Conservation (phyloP, 2,797 vertebrate genomes). For the Cottoperca gobio region DNA sequence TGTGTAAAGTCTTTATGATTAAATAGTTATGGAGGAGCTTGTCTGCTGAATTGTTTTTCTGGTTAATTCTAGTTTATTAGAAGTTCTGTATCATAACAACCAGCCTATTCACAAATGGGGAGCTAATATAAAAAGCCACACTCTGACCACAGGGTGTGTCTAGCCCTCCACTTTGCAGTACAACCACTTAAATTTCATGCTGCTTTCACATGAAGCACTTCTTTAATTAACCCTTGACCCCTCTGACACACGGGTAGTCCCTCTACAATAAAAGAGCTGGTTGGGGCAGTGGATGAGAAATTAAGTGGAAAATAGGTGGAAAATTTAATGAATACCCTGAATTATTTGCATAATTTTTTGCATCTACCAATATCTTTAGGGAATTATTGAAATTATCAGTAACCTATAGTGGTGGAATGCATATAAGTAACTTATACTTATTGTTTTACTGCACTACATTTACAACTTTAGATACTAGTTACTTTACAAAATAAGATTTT, state of each 20-base stretch:
- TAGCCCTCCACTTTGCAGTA: slow-evolving; percentile 2
- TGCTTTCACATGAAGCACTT: slow-evolving; percentile 60
- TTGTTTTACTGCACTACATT: too few species aligned
- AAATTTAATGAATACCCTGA: not conserved
- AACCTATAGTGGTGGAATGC: too few species aligned
- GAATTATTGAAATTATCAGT: accelerated
- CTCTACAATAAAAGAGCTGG: not conserved
- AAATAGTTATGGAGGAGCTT: not conserved
- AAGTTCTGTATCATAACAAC: not conserved
- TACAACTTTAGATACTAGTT: too few species aligned
- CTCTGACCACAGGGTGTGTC: not conserved
- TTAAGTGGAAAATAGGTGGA: not conserved
- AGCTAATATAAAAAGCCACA: slow-evolving; percentile 14
- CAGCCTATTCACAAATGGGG: not conserved
- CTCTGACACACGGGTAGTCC: slow-evolving; percentile 7
- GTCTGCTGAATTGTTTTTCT: not conserved
- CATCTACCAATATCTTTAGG: not conserved
- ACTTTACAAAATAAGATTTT: too few species aligned
- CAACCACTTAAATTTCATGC: slow-evolving; percentile 56
- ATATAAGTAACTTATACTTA: too few species aligned
- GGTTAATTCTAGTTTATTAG: not conserved
- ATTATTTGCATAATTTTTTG: not conserved
- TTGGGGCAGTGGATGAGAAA: not conserved
- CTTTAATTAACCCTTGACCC: slow-evolving; percentile 73
- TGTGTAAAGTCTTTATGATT: not conserved